Base-by-base conservation (phyloP, 2,113 vertebrate species). In the Pituophis catenifer region DNA sequence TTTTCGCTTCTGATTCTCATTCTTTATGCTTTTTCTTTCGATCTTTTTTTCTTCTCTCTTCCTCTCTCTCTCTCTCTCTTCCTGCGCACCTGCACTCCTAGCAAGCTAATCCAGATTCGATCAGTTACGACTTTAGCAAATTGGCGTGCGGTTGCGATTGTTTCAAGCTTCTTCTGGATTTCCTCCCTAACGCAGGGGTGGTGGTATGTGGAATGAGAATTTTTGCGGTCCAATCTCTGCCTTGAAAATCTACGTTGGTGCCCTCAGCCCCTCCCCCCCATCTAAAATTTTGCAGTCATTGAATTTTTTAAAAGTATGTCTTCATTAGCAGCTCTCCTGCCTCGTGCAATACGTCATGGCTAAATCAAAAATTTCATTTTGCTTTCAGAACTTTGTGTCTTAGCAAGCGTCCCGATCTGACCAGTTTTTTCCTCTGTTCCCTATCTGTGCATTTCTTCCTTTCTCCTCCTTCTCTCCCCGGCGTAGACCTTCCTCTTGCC, bases 1-100 rank as follows among this genome's bases (percentile, higher is more conserved):
- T 94, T 94, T 94, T 90, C 90, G 10, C 90, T 89, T 89, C 93
- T 94, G 19, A 44, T 44, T 81, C 17, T 44, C 75, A 10, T 44
- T 44, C 33, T 19, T 81, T 81, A 10, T 1, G 8, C 33, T 9
- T 81, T 81, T 81, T 81, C 75, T 91, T 93, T 93, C 38, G 8
- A 91, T 88, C 58, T 92, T 57, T 86, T 48, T 96, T 53, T 89
- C 90, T 21, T 90, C 29, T n/a, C 62, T n/a, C 62, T 33, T 4
- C 3, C 8, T 11, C 9, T 11, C 24, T 26, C 24, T 7, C n/a
- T n/a, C 1, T 9, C 4, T 8, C 29, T 21, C 29, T 9, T 3
- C 1, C 75, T 8, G 6, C 1, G 15, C 70, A 81, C 26, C 6
- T 21, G 26, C 53, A 33, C 1, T 1, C 7, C 53, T n/a, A 55